phyloP scores from a whole-genome alignment of 2,888 invertebrate genomes.

The Nymphalis c-album region DNA sequence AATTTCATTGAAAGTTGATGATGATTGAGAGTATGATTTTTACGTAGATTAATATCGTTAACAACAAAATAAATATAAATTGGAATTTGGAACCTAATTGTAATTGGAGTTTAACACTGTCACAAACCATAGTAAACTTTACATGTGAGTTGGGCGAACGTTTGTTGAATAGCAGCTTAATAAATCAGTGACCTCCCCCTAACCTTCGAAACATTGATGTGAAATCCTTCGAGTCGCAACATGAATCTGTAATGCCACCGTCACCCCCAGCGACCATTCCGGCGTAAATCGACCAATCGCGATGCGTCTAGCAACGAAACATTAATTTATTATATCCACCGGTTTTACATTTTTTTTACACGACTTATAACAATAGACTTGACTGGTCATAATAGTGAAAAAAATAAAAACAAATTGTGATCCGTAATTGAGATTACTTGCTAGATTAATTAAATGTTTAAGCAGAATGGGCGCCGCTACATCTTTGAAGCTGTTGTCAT shows the following conservation, averaged over 20 bases:
- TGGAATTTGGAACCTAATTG: background rate
- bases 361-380: background rate
- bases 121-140: background rate
- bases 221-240: conserved; percentile 38
- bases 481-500: conserved; percentile 19
- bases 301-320: conserved; percentile 18
- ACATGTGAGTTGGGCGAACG: background rate
- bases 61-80: background rate
- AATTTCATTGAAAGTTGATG: no score
- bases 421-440: conserved; percentile 29
- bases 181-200: conserved; percentile 30
- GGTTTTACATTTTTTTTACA: background rate
- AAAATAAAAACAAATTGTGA: conserved; percentile 8
- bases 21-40: no score
- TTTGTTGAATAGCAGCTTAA: conserved; percentile 12
- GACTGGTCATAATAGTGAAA: background rate
- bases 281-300: conserved; percentile 36
- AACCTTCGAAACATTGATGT: conserved; percentile 42
- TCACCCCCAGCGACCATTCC: conserved; percentile 36
- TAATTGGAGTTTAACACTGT: background rate
- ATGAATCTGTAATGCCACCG: conserved; percentile 44
- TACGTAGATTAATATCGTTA: no score
- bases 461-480: conserved; percentile 28
- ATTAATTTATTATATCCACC: conserved; percentile 29
- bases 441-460: conserved; percentile 24